Percentiles rank a stretch among this genome's conserved stretches.
Evolutionary conservation across 1,140 invertebrate species (phyloP).

Genomic region (Scaptomyza hsui): DNA sequence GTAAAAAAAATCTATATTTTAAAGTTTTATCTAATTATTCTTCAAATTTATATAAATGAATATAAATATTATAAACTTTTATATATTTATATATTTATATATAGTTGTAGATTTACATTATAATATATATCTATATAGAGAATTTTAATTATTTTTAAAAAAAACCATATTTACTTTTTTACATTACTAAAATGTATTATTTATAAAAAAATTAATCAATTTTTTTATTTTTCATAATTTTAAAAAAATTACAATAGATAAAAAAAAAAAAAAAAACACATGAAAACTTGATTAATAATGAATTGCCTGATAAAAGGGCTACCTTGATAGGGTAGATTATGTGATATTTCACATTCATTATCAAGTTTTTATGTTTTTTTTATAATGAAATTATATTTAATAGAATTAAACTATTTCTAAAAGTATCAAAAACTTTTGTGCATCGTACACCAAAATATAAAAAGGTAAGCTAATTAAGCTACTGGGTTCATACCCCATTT

Average conservation of each 20-base stretch:
- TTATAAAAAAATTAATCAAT: neutral
- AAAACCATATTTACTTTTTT: neutral
- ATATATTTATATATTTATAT: constrained; percentile 27
- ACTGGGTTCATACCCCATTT: constrained; percentile 84
- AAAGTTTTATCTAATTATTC: constrained; percentile 37
- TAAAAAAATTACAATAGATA: constrained; percentile 53
- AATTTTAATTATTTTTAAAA: constrained; percentile 24
- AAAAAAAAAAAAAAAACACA: constrained; percentile 71
- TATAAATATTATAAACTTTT: constrained; percentile 44
- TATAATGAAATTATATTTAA: constrained; percentile 82
- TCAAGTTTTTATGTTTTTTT: constrained; percentile 22
- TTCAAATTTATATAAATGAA: constrained; percentile 50
- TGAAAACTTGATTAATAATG: constrained; percentile 66
- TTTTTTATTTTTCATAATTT: constrained; percentile 1
- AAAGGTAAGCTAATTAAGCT: constrained; percentile 85
- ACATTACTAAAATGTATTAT: constrained; percentile 11
- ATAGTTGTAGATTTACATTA: neutral
- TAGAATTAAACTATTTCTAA: constrained; percentile 85
- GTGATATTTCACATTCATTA: constrained; percentile 43
- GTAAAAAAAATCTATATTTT: constrained; percentile 25
- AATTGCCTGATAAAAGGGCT: constrained; percentile 85
- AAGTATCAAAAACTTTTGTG: constrained; percentile 86
- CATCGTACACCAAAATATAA: constrained; percentile 85
- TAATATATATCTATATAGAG: constrained; percentile 44
- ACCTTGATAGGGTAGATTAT: constrained; percentile 85